phyloP scores from a whole-genome alignment of 1,140 invertebrate genomes.

The Bombus haemorrhoidalis region DNA sequence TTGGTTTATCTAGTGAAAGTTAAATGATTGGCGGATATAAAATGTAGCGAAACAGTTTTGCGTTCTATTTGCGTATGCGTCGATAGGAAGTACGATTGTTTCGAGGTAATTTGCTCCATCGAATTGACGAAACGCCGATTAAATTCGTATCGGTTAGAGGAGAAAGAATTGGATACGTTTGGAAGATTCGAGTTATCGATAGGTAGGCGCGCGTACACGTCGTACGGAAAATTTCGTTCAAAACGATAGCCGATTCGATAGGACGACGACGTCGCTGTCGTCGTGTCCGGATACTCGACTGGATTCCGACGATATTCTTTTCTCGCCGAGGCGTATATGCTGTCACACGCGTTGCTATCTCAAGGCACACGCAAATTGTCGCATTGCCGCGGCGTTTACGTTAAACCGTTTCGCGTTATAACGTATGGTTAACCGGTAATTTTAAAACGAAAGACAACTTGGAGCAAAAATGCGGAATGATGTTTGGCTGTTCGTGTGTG shows the following conservation, averaged over 20 bases:
- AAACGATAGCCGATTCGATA: background rate
- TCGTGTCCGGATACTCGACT: background rate
- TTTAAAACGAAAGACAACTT: background rate
- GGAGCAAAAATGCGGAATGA: background rate
- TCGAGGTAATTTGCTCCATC: background rate
- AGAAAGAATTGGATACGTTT: background rate
- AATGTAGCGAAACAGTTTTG: constrained; percentile 6
- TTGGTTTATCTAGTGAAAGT: constrained; percentile 3
- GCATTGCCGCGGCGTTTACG: background rate
- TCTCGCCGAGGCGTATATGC: background rate
- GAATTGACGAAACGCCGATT: background rate
- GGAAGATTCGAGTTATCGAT: background rate
- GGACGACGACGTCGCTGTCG: background rate
- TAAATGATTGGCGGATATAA: background rate
- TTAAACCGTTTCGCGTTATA: background rate
- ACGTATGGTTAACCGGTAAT: background rate
- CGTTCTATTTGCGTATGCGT: constrained; percentile 47
- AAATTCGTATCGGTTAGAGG: background rate
- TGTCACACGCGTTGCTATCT: background rate
- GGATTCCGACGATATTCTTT: background rate
- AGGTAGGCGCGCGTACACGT: background rate
- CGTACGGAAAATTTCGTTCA: background rate
- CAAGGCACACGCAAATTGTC: background rate
- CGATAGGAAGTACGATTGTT: background rate
- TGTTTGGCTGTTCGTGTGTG: background rate